A percentile compares a stretch with the other conserved stretches of the same genome.
phyloP scores from a whole-genome alignment of 2,888 invertebrate genomes.

The Hydrotaea diabolus region DNA sequence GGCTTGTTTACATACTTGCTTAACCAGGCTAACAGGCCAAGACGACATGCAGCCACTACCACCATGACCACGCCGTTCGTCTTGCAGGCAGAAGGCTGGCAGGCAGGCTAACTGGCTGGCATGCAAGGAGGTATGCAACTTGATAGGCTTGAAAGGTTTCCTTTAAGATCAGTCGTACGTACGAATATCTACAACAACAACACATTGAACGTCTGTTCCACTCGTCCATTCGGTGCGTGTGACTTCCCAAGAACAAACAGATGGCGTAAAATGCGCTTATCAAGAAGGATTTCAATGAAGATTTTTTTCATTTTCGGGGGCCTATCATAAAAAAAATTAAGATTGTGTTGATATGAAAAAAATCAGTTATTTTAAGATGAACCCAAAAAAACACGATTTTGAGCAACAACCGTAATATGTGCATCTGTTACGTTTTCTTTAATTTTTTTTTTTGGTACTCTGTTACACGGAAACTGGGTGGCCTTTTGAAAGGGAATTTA shows the following conservation, averaged over 20 bases:
- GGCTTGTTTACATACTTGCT: constrained; percentile 29
- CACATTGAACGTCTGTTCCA: constrained; percentile 5
- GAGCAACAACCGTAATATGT: not conserved
- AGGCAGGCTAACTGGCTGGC: not conserved
- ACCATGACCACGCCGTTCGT: not conserved
- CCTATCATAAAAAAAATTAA: constrained; percentile 33
- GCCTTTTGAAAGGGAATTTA: constrained; percentile 19
- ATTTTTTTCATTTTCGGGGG: not conserved
- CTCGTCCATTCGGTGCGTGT: constrained; percentile 57
- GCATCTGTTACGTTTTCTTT: constrained; percentile 32
- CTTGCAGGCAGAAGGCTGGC: not conserved
- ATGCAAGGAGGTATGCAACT: constrained; percentile 72
- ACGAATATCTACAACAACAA: constrained; percentile 36
- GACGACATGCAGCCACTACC: not conserved
- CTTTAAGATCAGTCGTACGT: constrained; percentile 43
- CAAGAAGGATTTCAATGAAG: constrained; percentile 40
- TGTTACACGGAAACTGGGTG: constrained; percentile 4
- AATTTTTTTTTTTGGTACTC: not conserved
- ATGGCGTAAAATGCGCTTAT: constrained; percentile 60
- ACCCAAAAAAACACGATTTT: not conserved
- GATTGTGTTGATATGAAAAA: constrained; percentile 23
- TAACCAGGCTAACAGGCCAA: not conserved
- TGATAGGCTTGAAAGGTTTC: constrained; percentile 77
- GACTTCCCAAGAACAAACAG: constrained; percentile 65
- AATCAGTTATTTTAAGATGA: constrained; percentile 18